Base-by-base conservation (phyloP, 2,888 invertebrate species). In the Sympetrum striolatum region DNA sequence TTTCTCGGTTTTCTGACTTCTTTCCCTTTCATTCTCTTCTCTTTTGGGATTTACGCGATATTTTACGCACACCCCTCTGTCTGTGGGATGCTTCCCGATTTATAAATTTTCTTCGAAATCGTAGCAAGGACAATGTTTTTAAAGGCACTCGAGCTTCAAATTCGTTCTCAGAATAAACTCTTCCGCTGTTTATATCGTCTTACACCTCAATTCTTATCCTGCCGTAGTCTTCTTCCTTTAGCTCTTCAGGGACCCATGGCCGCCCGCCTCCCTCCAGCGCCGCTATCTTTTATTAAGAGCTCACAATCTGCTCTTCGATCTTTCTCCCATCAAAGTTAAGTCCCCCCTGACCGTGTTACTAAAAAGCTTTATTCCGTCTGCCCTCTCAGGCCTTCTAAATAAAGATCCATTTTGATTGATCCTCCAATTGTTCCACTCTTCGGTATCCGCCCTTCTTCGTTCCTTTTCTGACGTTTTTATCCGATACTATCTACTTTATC, bases 221-320 rank as follows among this genome's bases (percentile, higher is more conserved):
- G 6, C 44, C 44, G 44, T 6, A 44, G 44, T 44, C 80, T 39
- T 18, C 31, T 35, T 37, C 39, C 80, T 39, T 37, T 39, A 39
- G 12, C 80, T 44, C 80, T 80, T 31, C 12, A 14, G 31, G 15
- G 73, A 73, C 73, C n/a, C 4, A 18, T 15, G n/a, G n/a, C 60
- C 60, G 22, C n/a, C 18, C 73, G 25, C 22, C 80, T 37, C 0
- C 15, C 39, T 80, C 39, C 39, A n/a, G 10, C 44, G 35, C 80
- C 80, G 22, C 39, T n/a, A 80, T 37, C 80, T 80, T 44, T 39
- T 80, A 39, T 80, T 37, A 80, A 39, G 80, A 39, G 80, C 80
- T 80, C 39, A 10, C 80, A 80, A 80, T 80, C 80, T 80, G 37
- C 80, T 44, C 80, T 80, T 80, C 80, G 80, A 80, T 80, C 80